These are phyloP conservation scores for Sycophaga agraensis DNA, from an alignment of 1,140 invertebrate genomes.

Conservation along the genomic window DNA sequence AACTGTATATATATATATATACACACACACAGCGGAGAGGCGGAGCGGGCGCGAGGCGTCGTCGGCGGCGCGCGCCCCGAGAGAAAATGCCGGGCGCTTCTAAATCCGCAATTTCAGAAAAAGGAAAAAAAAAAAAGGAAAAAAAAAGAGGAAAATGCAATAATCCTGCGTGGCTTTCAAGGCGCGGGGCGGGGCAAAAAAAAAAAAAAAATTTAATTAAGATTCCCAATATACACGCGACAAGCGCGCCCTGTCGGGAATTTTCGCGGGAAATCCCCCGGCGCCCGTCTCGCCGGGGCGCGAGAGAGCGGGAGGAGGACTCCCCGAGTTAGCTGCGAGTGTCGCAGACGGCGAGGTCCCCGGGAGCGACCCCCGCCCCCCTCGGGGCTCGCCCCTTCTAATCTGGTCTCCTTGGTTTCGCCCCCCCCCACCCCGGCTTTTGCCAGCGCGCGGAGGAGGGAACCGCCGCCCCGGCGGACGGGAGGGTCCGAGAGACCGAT, in stretches of 20 bases:
- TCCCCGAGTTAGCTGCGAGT: slow-evolving; percentile 14
- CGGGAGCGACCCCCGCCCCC: not conserved
- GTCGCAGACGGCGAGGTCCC: slow-evolving; percentile 30
- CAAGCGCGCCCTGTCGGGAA: not conserved
- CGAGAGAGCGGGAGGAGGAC: not conserved
- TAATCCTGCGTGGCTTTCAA: too few species aligned
- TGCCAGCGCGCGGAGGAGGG: slow-evolving; percentile 33
- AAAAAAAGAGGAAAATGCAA: too few species aligned
- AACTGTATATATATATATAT: not conserved
- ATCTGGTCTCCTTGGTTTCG: slow-evolving; percentile 59
- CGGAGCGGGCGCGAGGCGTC: not conserved
- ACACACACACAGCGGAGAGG: not conserved
- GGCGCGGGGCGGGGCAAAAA: too few species aligned
- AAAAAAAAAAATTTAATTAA: slow-evolving; percentile 23
- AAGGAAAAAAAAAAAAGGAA: too few species aligned
- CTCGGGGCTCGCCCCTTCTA: slow-evolving; percentile 38
- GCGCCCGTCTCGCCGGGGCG: not conserved
- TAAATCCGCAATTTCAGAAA: too few species aligned
- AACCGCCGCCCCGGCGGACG: not conserved
- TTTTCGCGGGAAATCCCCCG: slow-evolving; percentile 30
- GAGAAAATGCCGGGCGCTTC: slow-evolving; percentile 17
- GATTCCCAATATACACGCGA: slow-evolving; percentile 21
- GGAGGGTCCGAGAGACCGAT: not conserved
- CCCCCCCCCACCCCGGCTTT: slow-evolving; percentile 41
- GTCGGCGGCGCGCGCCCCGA: slow-evolving; percentile 6